phyloP scores from a whole-genome alignment of 2,797 vertebrate species.

The Lemur catta region DNA sequence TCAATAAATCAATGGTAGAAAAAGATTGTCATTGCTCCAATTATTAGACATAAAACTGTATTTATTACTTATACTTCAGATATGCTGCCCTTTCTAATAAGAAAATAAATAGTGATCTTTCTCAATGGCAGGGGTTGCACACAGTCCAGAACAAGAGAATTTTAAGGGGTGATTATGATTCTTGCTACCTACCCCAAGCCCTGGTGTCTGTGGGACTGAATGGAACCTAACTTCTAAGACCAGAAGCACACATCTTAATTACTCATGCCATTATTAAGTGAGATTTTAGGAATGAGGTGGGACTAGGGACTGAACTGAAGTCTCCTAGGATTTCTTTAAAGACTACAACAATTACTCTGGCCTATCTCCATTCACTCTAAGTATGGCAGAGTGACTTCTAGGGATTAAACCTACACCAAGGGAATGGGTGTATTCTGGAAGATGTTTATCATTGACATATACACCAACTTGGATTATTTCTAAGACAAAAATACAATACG shows the following conservation, averaged over 20 bases:
- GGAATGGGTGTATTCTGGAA: background rate
- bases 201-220: background rate
- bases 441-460: background rate
- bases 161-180: background rate
- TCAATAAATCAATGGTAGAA: background rate
- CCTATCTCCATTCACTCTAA: background rate
- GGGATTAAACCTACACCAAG: background rate
- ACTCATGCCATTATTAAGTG: background rate
- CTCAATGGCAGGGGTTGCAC: background rate
- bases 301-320: background rate
- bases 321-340: background rate
- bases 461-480: background rate
- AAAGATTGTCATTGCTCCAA: background rate
- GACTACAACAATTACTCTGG: background rate
- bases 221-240: background rate
- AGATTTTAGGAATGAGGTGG: background rate
- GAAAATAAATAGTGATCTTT: background rate
- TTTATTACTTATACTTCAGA: background rate
- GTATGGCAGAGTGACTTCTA: background rate
- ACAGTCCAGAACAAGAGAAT: background rate
- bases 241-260: background rate
- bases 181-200: background rate
- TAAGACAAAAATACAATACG: constrained; percentile 11
- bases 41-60: background rate
- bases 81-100: background rate